Base-by-base conservation (phyloP, 2,113 vertebrate species). In the Psilopsiagon aurifrons region DNA sequence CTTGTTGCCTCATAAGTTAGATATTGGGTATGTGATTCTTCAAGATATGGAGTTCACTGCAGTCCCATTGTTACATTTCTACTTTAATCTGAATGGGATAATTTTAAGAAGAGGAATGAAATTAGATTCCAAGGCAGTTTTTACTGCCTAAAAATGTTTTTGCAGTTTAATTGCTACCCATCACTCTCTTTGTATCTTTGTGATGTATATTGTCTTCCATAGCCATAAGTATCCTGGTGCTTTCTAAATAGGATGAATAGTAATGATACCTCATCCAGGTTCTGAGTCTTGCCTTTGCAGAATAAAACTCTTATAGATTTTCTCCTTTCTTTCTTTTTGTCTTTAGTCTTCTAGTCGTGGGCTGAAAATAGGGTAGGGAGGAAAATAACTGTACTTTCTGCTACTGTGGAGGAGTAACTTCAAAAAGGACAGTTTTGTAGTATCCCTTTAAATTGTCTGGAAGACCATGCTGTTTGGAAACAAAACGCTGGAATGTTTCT, bases 231-330 rank as follows among this genome's bases (percentile, higher is more conserved):
- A 28, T 83, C 43, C 70, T 29, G 23, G 24, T 75, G 33, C 10
- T 81, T 71, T 77, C 62, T 35, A 83, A 92, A 12, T 54, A 54
- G 63, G 90, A 92, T 79, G 87, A 73, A 41, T 54, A 89, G 47
- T 41, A 89, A 37, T 67, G 22, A 17, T 73, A 46, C 16, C 28
- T 75, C 29, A 43, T 60, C 78, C 46, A 73, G 5, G 19, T 76
- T 88, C 49, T 70, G 39, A 75, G 37, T 92, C 70, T 60, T 90
- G 46, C 39, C 33, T 92, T 96, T 89, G 88, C 59, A 87, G 46
- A 54, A 25, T 62, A 83, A 88, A 66, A 70, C 12, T 89, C 10
- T 31, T 69, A 31, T 2, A 59, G 16, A 94, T 27, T 93, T 96
- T 69, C 15, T 79, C 11, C 13, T 88, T 35, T 74, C 18, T 52